A percentile compares a stretch with the other conserved stretches of the same genome.
Evolutionary conservation across 2,888 invertebrate species (phyloP).

Genomic region (Trachelus stipa): DNA sequence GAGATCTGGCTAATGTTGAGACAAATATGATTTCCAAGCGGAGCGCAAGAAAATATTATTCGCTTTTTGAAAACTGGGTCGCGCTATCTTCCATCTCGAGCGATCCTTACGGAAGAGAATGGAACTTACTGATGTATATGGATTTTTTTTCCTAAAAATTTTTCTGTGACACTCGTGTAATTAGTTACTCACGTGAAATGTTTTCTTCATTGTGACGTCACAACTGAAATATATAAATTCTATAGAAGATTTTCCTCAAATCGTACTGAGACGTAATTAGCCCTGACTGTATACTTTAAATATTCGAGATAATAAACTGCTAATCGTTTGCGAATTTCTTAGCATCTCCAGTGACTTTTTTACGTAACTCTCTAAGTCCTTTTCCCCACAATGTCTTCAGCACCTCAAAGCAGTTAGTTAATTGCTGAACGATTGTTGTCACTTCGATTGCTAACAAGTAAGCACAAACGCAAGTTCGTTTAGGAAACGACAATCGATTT

Average conservation of each 20-base stretch:
- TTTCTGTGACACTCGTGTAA: neutral
- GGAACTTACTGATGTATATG: neutral
- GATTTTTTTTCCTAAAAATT: neutral
- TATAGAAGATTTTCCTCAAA: neutral
- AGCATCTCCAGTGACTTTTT: too few species aligned
- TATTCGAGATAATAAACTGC: too few species aligned
- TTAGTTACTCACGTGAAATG: neutral
- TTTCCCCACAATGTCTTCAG: neutral
- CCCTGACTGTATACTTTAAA: too few species aligned
- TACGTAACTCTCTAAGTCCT: too few species aligned
- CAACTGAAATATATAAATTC: neutral
- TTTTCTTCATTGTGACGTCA: neutral
- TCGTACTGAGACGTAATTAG: neutral
- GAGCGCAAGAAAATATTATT: conserved; percentile 49
- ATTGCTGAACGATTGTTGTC: neutral
- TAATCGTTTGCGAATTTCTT: too few species aligned
- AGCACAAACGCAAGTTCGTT: neutral
- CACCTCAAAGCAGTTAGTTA: neutral
- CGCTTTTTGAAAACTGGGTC: conserved; percentile 46
- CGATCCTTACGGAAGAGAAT: neutral
- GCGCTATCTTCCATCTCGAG: conserved; percentile 15
- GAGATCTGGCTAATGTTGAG: conserved; percentile 46
- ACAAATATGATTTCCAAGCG: conserved; percentile 50
- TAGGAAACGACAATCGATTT: neutral
- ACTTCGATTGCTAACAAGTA: neutral